Base-by-base conservation (phyloP, 2,888 invertebrate species). In the Phasia obesa region DNA sequence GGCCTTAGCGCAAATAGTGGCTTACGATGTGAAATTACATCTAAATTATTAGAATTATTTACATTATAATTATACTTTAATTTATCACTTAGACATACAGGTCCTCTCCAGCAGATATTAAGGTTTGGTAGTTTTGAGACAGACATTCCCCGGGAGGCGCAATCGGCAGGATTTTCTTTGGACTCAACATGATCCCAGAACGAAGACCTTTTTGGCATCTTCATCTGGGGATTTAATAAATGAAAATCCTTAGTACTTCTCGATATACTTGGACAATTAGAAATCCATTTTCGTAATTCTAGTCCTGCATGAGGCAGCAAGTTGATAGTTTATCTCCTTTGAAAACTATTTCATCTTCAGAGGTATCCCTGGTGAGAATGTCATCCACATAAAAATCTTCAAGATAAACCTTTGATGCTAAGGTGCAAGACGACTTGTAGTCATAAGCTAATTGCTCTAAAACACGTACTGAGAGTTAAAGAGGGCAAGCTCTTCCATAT, bases 331-430 rank as follows among this genome's bases (percentile, higher is more conserved):
- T 73, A 25, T 62, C 35, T 15, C 79, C 60, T 35, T 73, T 27
- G 19, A 4, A 35, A 65, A 65, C 3, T 4, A 51, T 51, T 53
- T 79, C 75, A 23, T 75, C 59, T 15, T 76, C 55, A 2, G 84
- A 70, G n/a, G 57, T 13, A n/a, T 80, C 77, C 7, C 82, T 79
- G 0, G 82, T 74, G 53, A 84, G 42, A 11, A 85, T 57, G n/a
- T n/a, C n/a, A n/a, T n/a, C n/a, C n/a, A n/a, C n/a, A n/a, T n/a
- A n/a, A n/a, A n/a, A n/a, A n/a, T n/a, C n/a, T n/a, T n/a, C n/a
- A n/a, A n/a, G n/a, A n/a, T n/a, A n/a, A n/a, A n/a, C n/a, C n/a
- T n/a, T n/a, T n/a, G n/a, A n/a, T n/a, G n/a, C n/a, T n/a, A n/a
- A n/a, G n/a, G n/a, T n/a, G n/a, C n/a, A n/a, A n/a, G n/a, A n/a